Evolutionary conservation across 2,797 vertebrate species (phyloP).

Genomic region (Octomys mimax): DNA sequence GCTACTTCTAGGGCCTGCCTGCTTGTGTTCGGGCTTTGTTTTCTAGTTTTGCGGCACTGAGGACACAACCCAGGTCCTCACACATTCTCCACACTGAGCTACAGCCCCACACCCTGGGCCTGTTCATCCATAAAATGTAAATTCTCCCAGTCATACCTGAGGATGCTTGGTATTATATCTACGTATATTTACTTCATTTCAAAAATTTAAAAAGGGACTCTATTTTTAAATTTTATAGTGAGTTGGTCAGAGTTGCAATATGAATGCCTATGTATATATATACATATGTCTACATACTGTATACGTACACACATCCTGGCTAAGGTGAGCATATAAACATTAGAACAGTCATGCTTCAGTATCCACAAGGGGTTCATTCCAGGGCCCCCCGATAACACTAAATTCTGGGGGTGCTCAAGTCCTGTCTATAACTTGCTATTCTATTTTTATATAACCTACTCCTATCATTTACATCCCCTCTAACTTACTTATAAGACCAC

Average conservation of each 20-base stretch:
- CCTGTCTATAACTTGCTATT: not conserved
- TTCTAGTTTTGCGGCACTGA: not conserved
- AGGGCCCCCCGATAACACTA: not conserved
- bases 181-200: not conserved
- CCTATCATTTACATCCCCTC: not conserved
- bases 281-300: not conserved
- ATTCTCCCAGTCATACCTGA: constrained; percentile 7
- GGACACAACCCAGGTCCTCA: not conserved
- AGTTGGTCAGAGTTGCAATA: not conserved
- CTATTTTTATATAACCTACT: no score
- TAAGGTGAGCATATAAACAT: not conserved
- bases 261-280: not conserved
- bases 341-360: not conserved
- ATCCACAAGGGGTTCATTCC: not conserved
- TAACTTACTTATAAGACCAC: not conserved
- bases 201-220: constrained; percentile 20
- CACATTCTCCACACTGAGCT: not conserved
- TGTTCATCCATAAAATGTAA: constrained; percentile 40
- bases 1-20: not conserved
- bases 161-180: not conserved
- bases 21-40: not conserved
- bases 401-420: not conserved
- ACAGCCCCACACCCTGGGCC: not conserved
- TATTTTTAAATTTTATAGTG: constrained; percentile 22
- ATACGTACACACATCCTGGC: not conserved